Conservation (phyloP, 1,140 invertebrate species). For the Drosophila ohnishii region DNA sequence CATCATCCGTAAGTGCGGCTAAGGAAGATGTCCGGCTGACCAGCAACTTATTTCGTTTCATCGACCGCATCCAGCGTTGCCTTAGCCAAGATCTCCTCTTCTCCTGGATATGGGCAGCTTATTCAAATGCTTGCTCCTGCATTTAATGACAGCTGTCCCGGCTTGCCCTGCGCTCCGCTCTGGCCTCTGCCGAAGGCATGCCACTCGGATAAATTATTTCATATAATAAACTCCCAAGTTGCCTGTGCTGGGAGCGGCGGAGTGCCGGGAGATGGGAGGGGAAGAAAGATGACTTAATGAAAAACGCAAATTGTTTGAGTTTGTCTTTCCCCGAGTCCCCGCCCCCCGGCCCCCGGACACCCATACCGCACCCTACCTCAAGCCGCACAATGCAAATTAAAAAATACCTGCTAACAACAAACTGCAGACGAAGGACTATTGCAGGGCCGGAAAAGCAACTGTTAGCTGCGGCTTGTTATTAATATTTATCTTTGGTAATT, state of each 20-base stretch:
- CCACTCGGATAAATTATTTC: slow-evolving; percentile 74
- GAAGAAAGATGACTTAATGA: slow-evolving; percentile 71
- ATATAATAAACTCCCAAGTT: slow-evolving; percentile 73
- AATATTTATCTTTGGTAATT: slow-evolving; percentile 81
- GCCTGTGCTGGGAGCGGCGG: slow-evolving; percentile 3
- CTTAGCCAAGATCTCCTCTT: background rate
- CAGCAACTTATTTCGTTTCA: slow-evolving; percentile 22
- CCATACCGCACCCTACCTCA: slow-evolving; percentile 19
- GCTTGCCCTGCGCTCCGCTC: slow-evolving; percentile 15
- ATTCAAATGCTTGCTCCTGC: slow-evolving; percentile 62
- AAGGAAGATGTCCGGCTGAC: slow-evolving; percentile 9
- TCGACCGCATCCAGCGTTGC: slow-evolving; percentile 10
- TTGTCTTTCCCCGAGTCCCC: slow-evolving; percentile 35
- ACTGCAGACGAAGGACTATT: slow-evolving; percentile 33
- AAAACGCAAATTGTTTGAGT: slow-evolving; percentile 80
- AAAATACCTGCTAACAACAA: slow-evolving; percentile 63
- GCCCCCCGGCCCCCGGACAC: background rate
- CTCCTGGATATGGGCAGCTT: slow-evolving; percentile 15
- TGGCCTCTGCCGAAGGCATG: slow-evolving; percentile 42
- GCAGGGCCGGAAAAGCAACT: slow-evolving; percentile 46
- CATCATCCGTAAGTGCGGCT: slow-evolving; percentile 31
- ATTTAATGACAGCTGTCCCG: slow-evolving; percentile 72
- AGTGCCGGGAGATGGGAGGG: background rate
- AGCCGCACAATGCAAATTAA: slow-evolving; percentile 69
- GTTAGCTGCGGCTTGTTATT: slow-evolving; percentile 74